These are phyloP conservation scores for Helarctos malayanus DNA, from an alignment of 2,797 vertebrate species.

Conservation along the genomic window DNA sequence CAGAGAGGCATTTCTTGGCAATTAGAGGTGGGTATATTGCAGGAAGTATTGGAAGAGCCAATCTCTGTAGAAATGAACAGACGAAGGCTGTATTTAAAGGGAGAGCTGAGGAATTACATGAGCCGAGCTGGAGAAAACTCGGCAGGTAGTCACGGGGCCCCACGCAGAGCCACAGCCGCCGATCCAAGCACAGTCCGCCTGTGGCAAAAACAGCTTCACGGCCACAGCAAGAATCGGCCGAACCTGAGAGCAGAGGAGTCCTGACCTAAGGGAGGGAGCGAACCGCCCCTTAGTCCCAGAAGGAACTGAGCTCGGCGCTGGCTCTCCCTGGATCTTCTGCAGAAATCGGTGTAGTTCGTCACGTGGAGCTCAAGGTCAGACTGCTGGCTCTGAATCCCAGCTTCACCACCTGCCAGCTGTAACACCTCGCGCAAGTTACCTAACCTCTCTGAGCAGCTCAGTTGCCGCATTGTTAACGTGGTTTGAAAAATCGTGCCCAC, in stretches of 20 bases:
- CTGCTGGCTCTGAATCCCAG: background rate
- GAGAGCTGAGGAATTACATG: constrained; percentile 59
- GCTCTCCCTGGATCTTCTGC: background rate
- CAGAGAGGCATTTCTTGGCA: constrained; percentile 76
- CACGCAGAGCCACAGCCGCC: background rate
- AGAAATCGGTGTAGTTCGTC: background rate
- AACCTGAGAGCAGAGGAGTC: background rate
- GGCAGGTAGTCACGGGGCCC: background rate
- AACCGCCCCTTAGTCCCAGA: background rate
- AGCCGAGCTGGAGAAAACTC: constrained; percentile 13
- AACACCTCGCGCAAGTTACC: background rate
- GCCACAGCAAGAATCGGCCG: background rate
- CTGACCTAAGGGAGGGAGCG: background rate
- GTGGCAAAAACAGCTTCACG: background rate
- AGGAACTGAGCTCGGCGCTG: background rate
- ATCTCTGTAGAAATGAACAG: constrained; percentile 65
- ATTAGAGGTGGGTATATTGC: constrained; percentile 74
- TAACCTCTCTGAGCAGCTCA: background rate
- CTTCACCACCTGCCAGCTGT: background rate
- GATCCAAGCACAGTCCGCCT: background rate
- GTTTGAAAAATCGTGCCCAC: background rate
- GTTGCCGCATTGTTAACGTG: background rate
- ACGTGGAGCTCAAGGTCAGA: background rate
- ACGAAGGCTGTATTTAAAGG: constrained; percentile 61
- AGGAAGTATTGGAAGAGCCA: constrained; percentile 60